These are phyloP conservation scores for Cebus imitator DNA, from an alignment of 2,113 vertebrate species.

Conservation along the genomic window DNA sequence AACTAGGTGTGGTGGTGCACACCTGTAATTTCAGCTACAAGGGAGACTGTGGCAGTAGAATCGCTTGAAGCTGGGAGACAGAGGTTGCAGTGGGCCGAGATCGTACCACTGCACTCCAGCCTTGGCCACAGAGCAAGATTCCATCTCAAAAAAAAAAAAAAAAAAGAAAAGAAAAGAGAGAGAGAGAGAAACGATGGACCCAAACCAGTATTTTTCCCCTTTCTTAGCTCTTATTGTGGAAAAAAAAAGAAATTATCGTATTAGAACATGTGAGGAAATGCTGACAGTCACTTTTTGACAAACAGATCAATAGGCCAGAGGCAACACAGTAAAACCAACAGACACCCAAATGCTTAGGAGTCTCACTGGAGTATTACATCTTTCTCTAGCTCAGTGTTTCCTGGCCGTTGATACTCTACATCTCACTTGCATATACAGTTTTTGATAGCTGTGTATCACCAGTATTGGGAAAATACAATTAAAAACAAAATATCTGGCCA, in stretches of 20 bases:
- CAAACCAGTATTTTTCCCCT: accelerated
- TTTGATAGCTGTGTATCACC: neutral
- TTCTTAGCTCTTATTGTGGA: neutral
- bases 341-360: neutral
- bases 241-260: neutral
- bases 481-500: neutral
- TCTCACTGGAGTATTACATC: neutral
- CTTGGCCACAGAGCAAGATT: no score
- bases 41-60: no score
- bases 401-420: no score
- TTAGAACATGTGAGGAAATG: accelerated
- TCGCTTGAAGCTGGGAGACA: no score
- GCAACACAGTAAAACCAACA: no score
- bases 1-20: no score
- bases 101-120: no score
- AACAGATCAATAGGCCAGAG: neutral
- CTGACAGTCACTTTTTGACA: neutral
- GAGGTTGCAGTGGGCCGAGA: no score
- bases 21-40: no score
- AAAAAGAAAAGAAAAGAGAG: no score
- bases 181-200: neutral
- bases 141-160: no score
- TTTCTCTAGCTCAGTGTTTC: neutral
- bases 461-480: neutral
- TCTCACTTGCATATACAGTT: neutral